Evolutionary conservation across 2,888 invertebrate genomes (phyloP), one percentile per base, ranked within the genome.

Genomic region (Lycaena phlaeas): DNA sequence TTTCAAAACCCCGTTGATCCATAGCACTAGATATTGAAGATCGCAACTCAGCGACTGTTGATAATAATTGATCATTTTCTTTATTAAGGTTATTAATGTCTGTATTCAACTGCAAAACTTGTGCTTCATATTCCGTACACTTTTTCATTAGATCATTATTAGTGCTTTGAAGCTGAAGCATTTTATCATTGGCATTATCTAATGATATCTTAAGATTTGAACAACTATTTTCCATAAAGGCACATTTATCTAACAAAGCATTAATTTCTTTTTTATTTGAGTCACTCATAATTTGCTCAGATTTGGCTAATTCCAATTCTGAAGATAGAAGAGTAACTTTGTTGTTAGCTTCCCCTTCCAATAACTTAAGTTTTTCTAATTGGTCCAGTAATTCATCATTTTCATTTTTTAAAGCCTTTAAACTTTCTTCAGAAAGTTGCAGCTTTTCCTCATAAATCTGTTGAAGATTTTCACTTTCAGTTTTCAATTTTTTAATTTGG

Each of bases 1-100:
- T 87, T 72, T 90, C 90, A 53, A 82, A 82, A 39, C 90, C 90
- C 50, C 89, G 81, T 62, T 90, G 89, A 57, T 90, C 90, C 17
- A 90, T 85, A 42, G 88, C 81, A 44, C 78, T 72, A 27, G 87
- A 70, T 27, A 85, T 59, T 4, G 82, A 77, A 6, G 76, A 75
- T 14, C 78, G 74, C 41, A 86, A 57, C 51, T 85, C 85, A 10
- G 84, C 64, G 11, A 85, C 76, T 26, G 71, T 76, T 15, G 82
- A 81, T 6, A 85, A 51, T 40, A 86, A 59, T 53, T 68, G 68
- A 54, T 84, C 75, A 59, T 79, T 79, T 65, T 82, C 77, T 40
- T 60, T 54, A 50, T 84, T 81, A 17, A 86, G 57, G 37, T 77
- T 64, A 48, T 65, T 55, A 10, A 79, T 48, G 51, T 75, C 77